Evolutionary conservation across 2,113 vertebrate species (phyloP), one percentile per base, ranked within the genome.

Genomic region (Tenrec ecaudatus): DNA sequence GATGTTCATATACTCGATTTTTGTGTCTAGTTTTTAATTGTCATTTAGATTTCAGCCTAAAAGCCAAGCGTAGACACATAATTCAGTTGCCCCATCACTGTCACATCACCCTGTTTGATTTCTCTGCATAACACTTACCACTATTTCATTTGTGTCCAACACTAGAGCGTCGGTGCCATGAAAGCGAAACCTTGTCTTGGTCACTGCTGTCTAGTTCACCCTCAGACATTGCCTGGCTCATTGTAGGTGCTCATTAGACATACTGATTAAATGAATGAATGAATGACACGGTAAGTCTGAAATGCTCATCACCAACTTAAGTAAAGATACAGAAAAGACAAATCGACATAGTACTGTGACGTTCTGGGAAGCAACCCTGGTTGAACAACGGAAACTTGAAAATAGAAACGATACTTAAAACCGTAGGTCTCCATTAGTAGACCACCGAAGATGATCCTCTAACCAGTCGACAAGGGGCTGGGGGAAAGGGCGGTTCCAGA

Each of bases 61-160:
- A 75, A 43, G n/a, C 76, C 83, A 53, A 58, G 47, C 47, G 9
- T 53, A 53, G 47, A 14, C 47, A 53, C 47, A 5, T 53, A 10
- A 53, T 53, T 10, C 47, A 14, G 47, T 53, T 53, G 47, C 47
- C 57, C 40, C 79, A 38, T 19, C 10, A 58, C 12, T 58, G 57
- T 43, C 47, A 73, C n/a, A 69, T 68, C 17, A 88, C 19, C 57
- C 6, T 43, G 47, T 53, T 53, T 53, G 25, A 83, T 80, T 94
- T 89, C 40, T 92, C 73, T 77, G 53, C 36, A 82, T 29, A 94
- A 12, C 62, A 73, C 4, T 93, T 47, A 77, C 22, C 69, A 78
- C 62, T 92, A 68, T 83, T 89, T 88, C 36, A 86, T 81, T n/a
- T 92, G 58, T 40, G 53, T 88, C 27, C 43, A 82, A 33, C 43